Percentiles rank a stretch among this genome's conserved stretches.
Conservation (phyloP, 2,797 vertebrate genomes). For the Bucorvus abyssinicus region DNA sequence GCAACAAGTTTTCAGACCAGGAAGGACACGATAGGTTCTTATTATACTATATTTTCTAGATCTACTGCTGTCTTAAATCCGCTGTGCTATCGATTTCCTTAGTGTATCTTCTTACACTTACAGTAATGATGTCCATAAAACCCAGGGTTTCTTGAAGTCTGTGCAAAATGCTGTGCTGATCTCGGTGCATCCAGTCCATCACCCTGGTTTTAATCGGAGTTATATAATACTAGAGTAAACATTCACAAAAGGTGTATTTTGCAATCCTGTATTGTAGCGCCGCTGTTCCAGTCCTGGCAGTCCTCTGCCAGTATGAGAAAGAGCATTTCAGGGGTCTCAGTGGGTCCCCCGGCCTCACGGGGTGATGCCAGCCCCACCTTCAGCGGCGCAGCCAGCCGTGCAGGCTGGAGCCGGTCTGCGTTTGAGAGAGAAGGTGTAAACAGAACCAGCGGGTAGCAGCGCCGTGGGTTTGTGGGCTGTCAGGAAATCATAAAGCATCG, state of each 20-base stretch:
- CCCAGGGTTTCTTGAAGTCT: neutral
- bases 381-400: neutral
- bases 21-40: too few relatives aligned
- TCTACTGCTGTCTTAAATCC: too few relatives aligned
- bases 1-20: too few relatives aligned
- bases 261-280: neutral
- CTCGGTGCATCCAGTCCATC: neutral
- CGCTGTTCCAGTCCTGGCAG: neutral
- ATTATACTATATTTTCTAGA: too few relatives aligned
- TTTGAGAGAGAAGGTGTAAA: conserved; percentile 36
- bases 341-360: neutral
- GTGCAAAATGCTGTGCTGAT: neutral
- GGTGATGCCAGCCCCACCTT: neutral
- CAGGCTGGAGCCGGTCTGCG: neutral
- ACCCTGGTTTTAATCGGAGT: neutral
- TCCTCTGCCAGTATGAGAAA: neutral
- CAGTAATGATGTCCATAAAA: neutral
- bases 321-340: neutral
- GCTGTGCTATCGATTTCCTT: too few relatives aligned
- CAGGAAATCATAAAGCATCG: conserved; percentile 38
- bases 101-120: neutral
- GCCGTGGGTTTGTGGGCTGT: conserved; percentile 48
- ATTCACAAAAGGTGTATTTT: neutral
- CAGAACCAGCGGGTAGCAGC: conserved; percentile 25
- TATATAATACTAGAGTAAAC: neutral